phyloP scores from a whole-genome alignment of 1,140 invertebrate species.

The Trichonephila inaurata region DNA sequence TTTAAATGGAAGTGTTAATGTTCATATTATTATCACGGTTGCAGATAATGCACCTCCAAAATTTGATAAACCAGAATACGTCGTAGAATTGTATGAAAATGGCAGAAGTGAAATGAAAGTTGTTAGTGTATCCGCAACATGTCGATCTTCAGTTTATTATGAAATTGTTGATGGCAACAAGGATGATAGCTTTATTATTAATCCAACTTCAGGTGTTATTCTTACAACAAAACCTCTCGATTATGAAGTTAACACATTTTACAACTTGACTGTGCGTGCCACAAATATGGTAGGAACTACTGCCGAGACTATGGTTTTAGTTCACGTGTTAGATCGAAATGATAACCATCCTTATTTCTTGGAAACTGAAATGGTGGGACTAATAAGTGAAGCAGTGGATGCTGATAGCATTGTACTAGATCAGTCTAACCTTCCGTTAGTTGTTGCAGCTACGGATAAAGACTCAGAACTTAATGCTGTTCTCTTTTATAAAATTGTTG shows the following conservation, averaged over 20 bases:
- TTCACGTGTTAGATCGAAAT: conserved; percentile 84
- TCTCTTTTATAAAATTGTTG: conserved; percentile 91
- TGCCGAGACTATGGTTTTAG: conserved; percentile 79
- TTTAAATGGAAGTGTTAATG: conserved; percentile 87
- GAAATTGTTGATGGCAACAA: conserved; percentile 89
- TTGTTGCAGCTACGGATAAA: conserved; percentile 88
- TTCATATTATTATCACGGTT: conserved; percentile 85
- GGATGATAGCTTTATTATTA: conserved; percentile 88
- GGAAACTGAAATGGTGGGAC: conserved; percentile 85
- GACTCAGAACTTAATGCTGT: conserved; percentile 91
- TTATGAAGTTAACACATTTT: conserved; percentile 88
- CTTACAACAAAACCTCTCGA: conserved; percentile 87
- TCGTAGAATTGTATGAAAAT: conserved; percentile 92
- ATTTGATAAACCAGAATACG: conserved; percentile 85
- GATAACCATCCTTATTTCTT: conserved; percentile 92
- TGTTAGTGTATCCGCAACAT: conserved; percentile 88
- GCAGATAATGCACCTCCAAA: conserved; percentile 86
- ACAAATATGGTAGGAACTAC: conserved; percentile 89
- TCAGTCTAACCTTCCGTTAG: conserved; percentile 83
- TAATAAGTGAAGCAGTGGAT: conserved; percentile 87
- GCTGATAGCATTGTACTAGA: conserved; percentile 88
- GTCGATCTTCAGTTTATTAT: conserved; percentile 90
- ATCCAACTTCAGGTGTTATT: conserved; percentile 90
- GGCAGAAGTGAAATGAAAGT: conserved; percentile 89
- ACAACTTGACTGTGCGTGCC: conserved; percentile 91